Conservation (phyloP, 2,113 vertebrate genomes). For the Mungos mungo region DNA sequence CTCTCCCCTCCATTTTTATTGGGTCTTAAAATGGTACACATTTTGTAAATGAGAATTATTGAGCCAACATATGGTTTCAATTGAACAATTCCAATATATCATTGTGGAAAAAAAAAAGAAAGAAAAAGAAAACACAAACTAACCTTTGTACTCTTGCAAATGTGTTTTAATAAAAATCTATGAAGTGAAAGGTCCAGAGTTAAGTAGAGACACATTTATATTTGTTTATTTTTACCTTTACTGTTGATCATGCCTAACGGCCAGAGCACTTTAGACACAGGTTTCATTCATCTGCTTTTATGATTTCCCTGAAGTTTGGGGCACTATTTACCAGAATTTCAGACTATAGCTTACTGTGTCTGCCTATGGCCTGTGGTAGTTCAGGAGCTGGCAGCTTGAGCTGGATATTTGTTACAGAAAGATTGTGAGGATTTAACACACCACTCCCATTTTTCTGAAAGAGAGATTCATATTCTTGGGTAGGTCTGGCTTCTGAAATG, state of each 20-base stretch:
- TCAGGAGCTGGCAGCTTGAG: neutral
- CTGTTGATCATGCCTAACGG: slow-evolving; percentile 65
- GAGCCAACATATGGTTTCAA: slow-evolving; percentile 80
- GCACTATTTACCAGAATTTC: slow-evolving; percentile 67
- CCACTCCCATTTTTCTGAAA: slow-evolving; percentile 33
- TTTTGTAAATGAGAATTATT: slow-evolving; percentile 55
- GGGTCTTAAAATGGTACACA: slow-evolving; percentile 70
- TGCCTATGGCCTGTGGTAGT: neutral
- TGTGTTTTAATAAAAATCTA: slow-evolving; percentile 77
- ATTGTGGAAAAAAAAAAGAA: slow-evolving; percentile 60
- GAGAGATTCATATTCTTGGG: neutral
- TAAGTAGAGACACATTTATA: slow-evolving; percentile 75
- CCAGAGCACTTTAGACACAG: slow-evolving; percentile 76
- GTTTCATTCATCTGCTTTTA: slow-evolving; percentile 82
- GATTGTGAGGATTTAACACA: neutral
- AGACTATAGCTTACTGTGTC: slow-evolving; percentile 67
- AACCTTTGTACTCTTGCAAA: slow-evolving; percentile 71
- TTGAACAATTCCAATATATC: slow-evolving; percentile 65
- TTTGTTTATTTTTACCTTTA: slow-evolving; percentile 79
- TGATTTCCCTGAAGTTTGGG: slow-evolving; percentile 49
- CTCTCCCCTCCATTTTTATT: slow-evolving; percentile 47
- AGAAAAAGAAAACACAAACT: slow-evolving; percentile 58
- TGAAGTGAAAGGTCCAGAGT: slow-evolving; percentile 55
- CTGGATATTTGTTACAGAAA: slow-evolving; percentile 48
- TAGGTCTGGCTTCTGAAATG: neutral